phyloP scores from a whole-genome alignment of 2,888 invertebrate genomes.

The Acleris sparsana region DNA sequence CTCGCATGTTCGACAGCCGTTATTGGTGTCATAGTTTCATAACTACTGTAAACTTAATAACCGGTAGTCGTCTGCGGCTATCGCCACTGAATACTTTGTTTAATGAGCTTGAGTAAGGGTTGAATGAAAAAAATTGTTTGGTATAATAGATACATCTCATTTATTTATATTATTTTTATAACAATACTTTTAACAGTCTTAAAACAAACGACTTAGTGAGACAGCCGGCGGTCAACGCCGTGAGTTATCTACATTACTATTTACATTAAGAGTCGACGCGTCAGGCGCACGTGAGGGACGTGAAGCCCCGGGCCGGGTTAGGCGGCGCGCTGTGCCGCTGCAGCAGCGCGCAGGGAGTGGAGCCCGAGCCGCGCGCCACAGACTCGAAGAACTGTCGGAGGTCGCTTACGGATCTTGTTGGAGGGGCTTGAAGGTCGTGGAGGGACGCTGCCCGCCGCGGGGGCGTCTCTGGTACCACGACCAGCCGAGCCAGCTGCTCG shows the following conservation, averaged over 20 bases:
- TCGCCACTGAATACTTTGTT: not conserved
- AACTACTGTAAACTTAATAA: conserved; percentile 26
- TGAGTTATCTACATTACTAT: conserved; percentile 70
- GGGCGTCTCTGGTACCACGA: conserved; percentile 64
- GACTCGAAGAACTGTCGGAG: conserved; percentile 89
- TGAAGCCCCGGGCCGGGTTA: conserved; percentile 63
- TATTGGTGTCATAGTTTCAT: conserved; percentile 35
- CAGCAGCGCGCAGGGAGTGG: conserved; percentile 52
- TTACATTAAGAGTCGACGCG: conserved; percentile 51
- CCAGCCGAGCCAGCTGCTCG: conserved; percentile 80
- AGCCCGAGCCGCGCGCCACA: conserved; percentile 73
- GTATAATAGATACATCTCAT: conserved; percentile 60
- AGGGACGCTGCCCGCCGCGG: conserved; percentile 86
- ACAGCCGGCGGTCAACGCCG: conserved; percentile 72
- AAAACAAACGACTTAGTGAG: conserved; percentile 79
- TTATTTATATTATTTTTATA: conserved; percentile 79
- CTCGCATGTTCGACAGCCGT: conserved; percentile 38
- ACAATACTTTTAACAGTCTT: conserved; percentile 84
- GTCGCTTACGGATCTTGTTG: conserved; percentile 85
- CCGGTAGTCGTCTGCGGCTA: conserved; percentile 11
- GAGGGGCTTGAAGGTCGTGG: conserved; percentile 84
- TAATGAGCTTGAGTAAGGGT: not conserved
- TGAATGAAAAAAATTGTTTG: conserved; percentile 45
- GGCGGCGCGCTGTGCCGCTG: conserved; percentile 70
- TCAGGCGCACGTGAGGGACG: conserved; percentile 74